Evolutionary conservation across 2,113 vertebrate species (phyloP), one percentile per base, ranked within the genome.

Genomic region (Passer domesticus): DNA sequence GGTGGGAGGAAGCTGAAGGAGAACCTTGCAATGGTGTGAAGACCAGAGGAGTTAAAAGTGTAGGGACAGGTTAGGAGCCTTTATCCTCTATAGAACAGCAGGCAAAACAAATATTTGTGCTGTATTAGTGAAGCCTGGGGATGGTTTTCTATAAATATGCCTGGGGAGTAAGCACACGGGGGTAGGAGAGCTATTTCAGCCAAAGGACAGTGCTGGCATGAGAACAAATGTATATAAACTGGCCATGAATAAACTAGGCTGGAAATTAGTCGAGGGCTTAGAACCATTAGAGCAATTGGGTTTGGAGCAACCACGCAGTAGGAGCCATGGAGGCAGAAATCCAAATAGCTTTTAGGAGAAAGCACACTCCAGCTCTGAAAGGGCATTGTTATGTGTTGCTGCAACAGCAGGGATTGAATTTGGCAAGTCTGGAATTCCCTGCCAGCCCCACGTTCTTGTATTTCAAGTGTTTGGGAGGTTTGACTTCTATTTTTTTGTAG

Each of bases 191-290:
- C 5, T 86, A 50, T 86, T 92, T 83, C 73, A 90, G 86, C 92
- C 83, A 83, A 77, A 92, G 60, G 90, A 81, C 21, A 83, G 68
- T 52, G 30, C 76, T 97, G 94, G 92, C 86, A 47, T 41, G 43
- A 74, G 52, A 93, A 89, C 79, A 97, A 92, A 97, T 83, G 55
- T 74, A 56, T 92, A 86, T 77, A 86, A 90, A 92, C 76, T 67
- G 72, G 79, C 60, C 83, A 70, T 15, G 83, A 95, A 89, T 52
- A 92, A 87, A 74, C 56, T 41, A 44, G 59, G 28, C 55, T 92
- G 47, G 83, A 88, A 93, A 93, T 70, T 5, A 83, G 86, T 87
- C 0, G 17, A 86, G 50, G 83, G 59, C 47, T 94, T 86, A 17
- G 1, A 90, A 92, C 55, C 68, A 92, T 94, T 89, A 92, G 47